phyloP scores from a whole-genome alignment of 92 coral and sea anemone genomes.

The Epizoanthus illoricatus region DNA sequence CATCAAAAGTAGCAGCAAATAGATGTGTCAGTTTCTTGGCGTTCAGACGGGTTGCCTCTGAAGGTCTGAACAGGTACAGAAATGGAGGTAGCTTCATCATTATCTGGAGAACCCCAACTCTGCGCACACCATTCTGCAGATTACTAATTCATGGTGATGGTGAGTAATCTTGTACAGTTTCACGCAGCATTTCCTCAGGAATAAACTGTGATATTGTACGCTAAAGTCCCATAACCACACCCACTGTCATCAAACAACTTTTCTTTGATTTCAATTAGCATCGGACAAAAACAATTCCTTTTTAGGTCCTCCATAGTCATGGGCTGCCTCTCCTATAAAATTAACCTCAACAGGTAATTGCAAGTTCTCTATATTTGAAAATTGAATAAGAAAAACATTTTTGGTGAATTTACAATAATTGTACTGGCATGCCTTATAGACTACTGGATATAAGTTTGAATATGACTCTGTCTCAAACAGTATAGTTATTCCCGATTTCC shows the following conservation, averaged over 20 bases:
- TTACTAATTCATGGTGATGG: conserved; percentile 49
- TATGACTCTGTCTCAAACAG: too few species aligned
- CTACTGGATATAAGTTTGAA: too few species aligned
- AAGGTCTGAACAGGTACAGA: conserved; percentile 49
- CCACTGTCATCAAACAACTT: conserved; percentile 51
- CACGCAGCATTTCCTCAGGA: conserved; percentile 47
- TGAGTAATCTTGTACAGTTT: conserved; percentile 35
- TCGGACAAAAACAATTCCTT: conserved; percentile 37
- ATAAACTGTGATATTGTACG: conserved; percentile 47
- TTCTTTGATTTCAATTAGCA: conserved; percentile 59
- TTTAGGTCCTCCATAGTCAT: conserved; percentile 33
- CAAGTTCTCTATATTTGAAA: conserved; percentile 19
- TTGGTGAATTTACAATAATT: too few species aligned
- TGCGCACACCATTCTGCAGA: conserved; percentile 39
- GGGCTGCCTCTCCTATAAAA: conserved; percentile 49
- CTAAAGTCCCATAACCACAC: conserved; percentile 48
- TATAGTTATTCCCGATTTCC: too few species aligned
- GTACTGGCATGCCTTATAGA: too few species aligned
- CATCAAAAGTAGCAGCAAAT: conserved; percentile 45
- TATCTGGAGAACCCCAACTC: conserved; percentile 47
- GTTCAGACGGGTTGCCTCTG: conserved; percentile 27
- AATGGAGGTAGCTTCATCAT: conserved; percentile 45
- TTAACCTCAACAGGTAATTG: conserved; percentile 51
- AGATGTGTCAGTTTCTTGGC: conserved; percentile 29
- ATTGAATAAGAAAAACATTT: too few species aligned